A percentile compares a stretch with the other conserved stretches of the same genome.
Conservation (phyloP, 2,113 vertebrate genomes). For the Mastomys coucha region DNA sequence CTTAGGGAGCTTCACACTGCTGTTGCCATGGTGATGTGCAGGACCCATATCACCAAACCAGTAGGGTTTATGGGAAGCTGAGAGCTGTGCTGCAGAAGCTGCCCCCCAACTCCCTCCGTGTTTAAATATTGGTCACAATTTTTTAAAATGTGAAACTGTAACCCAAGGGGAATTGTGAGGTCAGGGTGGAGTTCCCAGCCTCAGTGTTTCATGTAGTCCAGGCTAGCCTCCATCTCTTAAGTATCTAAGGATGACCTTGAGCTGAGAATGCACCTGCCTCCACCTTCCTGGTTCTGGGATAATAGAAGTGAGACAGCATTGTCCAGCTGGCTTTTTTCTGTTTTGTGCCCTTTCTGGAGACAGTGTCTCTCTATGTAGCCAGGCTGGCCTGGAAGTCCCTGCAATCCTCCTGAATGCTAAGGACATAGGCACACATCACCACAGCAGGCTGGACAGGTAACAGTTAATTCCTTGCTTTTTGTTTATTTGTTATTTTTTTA, state of each 20-base stretch:
- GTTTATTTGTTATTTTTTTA: too few species aligned
- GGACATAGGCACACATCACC: not conserved
- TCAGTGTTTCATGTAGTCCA: not conserved
- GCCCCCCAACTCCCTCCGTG: too few species aligned
- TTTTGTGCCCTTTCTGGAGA: not conserved
- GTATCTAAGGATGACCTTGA: too few species aligned
- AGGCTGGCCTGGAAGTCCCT: not conserved
- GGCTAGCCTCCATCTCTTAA: not conserved
- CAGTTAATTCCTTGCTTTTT: not conserved
- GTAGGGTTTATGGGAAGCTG: not conserved
- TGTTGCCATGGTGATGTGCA: slow-evolving; percentile 33
- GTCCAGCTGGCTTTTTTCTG: not conserved
- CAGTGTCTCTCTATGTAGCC: not conserved
- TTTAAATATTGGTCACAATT: not conserved
- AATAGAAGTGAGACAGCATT: not conserved
- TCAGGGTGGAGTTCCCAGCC: too few species aligned
- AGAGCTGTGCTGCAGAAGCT: not conserved
- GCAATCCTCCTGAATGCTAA: not conserved
- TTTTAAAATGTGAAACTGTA: not conserved
- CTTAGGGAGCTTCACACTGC: not conserved
- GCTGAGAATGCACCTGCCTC: not conserved
- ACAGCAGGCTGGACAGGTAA: not conserved
- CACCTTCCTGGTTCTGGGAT: not conserved
- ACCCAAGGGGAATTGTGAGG: not conserved
- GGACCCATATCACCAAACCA: not conserved